phyloP scores from a whole-genome alignment of 2,113 vertebrate species.

The Zingel zingel region DNA sequence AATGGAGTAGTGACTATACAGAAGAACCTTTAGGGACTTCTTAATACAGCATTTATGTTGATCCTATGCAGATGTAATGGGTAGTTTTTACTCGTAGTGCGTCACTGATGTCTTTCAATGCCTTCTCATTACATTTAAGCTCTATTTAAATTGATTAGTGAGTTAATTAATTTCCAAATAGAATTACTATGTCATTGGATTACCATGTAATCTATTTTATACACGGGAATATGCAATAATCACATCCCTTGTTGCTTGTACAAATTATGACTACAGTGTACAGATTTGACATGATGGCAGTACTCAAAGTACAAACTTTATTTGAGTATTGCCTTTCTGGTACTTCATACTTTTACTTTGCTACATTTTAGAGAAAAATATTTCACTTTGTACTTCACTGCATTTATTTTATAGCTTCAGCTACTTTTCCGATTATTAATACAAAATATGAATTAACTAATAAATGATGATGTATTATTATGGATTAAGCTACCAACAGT shows the following conservation, averaged over 20 bases:
- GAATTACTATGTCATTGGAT: conserved; percentile 53
- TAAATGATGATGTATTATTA: neutral
- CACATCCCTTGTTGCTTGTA: conserved; percentile 11
- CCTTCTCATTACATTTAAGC: conserved; percentile 23
- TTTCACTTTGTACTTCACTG: neutral
- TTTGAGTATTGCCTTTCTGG: neutral
- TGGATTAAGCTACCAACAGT: neutral
- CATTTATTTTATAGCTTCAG: neutral
- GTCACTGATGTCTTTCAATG: neutral
- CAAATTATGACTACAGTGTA: too few relatives aligned
- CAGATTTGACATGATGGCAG: too few relatives aligned
- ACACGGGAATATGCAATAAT: conserved; percentile 41
- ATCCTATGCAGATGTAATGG: neutral
- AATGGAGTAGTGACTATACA: neutral
- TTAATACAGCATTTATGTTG: neutral
- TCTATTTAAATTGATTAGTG: conserved; percentile 52
- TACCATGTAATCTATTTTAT: conserved; percentile 45
- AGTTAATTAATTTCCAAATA: conserved; percentile 46
- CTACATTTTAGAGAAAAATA: neutral
- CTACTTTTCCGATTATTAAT: neutral
- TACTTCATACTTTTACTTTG: neutral
- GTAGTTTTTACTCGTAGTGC: conserved; percentile 4
- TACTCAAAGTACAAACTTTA: neutral
- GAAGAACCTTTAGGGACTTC: neutral
- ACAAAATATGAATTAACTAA: neutral